Base-by-base conservation (phyloP, 23 tunicate genomes). In the Trididemnum clinides region DNA sequence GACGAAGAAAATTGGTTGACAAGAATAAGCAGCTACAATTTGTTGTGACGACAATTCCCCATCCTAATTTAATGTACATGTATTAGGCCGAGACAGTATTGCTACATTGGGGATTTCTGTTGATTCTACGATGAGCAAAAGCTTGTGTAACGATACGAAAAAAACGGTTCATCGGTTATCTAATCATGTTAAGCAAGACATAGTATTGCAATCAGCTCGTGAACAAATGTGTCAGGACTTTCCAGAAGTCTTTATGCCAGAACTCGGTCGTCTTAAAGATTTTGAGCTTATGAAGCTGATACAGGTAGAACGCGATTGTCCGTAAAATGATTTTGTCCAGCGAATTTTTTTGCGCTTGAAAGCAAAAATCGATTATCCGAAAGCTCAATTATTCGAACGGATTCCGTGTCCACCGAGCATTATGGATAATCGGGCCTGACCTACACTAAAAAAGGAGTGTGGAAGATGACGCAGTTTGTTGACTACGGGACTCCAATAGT, bases 51-150 rank as follows among this genome's bases (percentile, higher is more conserved):
- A 34, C 34, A 34, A 2, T 82, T 5, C 86, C 86, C 1, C 74
- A 82, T 3, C 36, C 65, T 35, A 82, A 82, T 82, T 63, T 82
- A n/a, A n/a, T n/a, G n/a, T n/a, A n/a, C n/a, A n/a, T n/a, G n/a
- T n/a, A 4, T 37, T 82, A 21, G 86, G 86, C 23, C 34, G 86
- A 33, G 29, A 65, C 25, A 77, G 33, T 2, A 64, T 82, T 27
- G 63, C 21, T 22, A 28, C 37, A 63, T 34, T 82, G 26, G 72
- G 77, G 15, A 38, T 82, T 18, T 82, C 86, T 12, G 66, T 82
- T 1, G 86, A 82, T 63, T 1, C 64, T 29, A 3, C 65, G n/a
- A 26, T 82, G 74, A 27, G 64, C 30, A 20, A 32, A 62, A 18
- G 18, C 12, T 18, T 36, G 22, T 22, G 4, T 36, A 10, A 10